Evolutionary conservation across 1,140 invertebrate genomes (phyloP).

Genomic region (Bombus superbus): DNA sequence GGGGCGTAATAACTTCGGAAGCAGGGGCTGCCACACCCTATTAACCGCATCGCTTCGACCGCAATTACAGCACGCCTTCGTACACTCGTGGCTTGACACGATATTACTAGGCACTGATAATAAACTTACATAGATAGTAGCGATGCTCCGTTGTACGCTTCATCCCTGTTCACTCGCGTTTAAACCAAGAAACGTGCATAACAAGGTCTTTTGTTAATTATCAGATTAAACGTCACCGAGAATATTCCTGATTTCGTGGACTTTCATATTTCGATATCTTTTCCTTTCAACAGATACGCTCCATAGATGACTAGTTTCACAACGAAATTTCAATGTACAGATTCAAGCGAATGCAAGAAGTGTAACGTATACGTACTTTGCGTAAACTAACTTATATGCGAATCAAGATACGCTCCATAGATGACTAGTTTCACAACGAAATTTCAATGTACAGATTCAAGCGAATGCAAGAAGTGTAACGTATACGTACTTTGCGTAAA

Average conservation of each 20-base stretch:
- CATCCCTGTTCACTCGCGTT: not conserved
- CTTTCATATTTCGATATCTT: too few relatives aligned
- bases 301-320: too few relatives aligned
- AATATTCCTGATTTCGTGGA: not conserved
- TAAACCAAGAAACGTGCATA: not conserved
- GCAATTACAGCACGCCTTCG: conserved; percentile 56
- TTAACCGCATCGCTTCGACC: conserved; percentile 59
- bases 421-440: too few relatives aligned
- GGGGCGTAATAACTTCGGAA: conserved; percentile 60
- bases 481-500: too few relatives aligned
- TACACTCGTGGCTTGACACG: conserved; percentile 57
- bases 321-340: too few relatives aligned
- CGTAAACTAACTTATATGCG: too few relatives aligned
- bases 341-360: too few relatives aligned
- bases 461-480: too few relatives aligned
- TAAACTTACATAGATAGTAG: conserved; percentile 37
- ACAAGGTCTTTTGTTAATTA: conserved; percentile 5
- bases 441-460: too few relatives aligned
- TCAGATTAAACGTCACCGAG: not conserved
- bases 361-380: too few relatives aligned
- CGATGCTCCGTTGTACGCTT: not conserved
- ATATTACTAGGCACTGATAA: conserved; percentile 48
- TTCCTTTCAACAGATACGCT: too few relatives aligned
- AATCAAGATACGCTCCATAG: too few relatives aligned
- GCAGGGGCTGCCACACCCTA: conserved; percentile 58